Evolutionary conservation across 2,797 vertebrate species (phyloP).

Genomic region (Eptatretus atami): DNA sequence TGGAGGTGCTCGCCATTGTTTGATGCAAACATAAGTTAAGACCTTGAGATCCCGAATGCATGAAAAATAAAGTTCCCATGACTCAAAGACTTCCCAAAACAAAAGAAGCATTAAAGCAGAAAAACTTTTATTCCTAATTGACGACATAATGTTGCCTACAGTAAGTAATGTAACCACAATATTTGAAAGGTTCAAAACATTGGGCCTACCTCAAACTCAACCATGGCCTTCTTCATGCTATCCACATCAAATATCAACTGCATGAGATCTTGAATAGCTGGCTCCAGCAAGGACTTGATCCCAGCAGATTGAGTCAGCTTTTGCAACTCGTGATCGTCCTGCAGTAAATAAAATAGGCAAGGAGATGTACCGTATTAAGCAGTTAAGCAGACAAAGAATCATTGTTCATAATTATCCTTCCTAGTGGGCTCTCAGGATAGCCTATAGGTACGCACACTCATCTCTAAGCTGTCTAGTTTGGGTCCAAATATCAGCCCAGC

Average conservation of each 20-base stretch:
- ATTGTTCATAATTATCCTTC: not conserved
- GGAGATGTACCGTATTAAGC: not conserved
- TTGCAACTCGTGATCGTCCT: constrained; percentile 88
- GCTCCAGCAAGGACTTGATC: constrained; percentile 46
- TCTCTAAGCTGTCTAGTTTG: not conserved
- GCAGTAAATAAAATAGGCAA: constrained; percentile 3
- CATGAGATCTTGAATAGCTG: constrained; percentile 62
- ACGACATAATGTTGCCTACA: too few species aligned
- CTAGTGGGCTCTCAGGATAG: not conserved
- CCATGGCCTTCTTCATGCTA: constrained; percentile 98
- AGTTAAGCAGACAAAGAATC: not conserved
- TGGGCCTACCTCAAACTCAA: constrained; percentile 63
- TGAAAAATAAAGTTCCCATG: too few species aligned
- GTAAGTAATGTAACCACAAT: too few species aligned
- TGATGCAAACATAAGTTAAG: too few species aligned
- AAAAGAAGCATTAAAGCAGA: constrained; percentile 8
- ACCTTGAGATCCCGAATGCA: too few species aligned
- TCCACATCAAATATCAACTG: constrained; percentile 88
- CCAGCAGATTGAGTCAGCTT: constrained; percentile 44
- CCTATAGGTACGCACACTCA: too few species aligned
- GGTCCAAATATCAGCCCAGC: too few species aligned
- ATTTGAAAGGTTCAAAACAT: not conserved
- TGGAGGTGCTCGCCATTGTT: not conserved
- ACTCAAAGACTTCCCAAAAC: not conserved
- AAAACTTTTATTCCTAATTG: not conserved